Base-by-base conservation (phyloP, 2,888 invertebrate species). In the Caenorhabditis sp. region DNA sequence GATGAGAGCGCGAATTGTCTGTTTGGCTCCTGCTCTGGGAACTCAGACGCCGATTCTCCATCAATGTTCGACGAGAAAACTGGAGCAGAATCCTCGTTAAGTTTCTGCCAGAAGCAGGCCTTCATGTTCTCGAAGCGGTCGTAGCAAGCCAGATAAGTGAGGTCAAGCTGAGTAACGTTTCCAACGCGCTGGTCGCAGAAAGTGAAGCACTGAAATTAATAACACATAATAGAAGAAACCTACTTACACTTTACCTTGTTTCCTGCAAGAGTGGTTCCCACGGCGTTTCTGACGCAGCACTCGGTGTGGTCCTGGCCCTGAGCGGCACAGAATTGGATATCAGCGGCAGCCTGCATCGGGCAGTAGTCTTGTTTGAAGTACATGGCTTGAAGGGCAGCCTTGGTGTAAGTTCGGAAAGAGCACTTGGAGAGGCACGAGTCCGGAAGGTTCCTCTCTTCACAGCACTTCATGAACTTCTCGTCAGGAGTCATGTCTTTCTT, bases 331-430 rank as follows among this genome's bases (percentile, higher is more conserved):
- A 78, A 87, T 35, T 88, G 88, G 63, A 87, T 85, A 52, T 88
- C 87, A 30, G 87, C 83, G 11, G 87, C 87, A 6, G 87, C 87
- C 68, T 87, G 87, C 86, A 87, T 85, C 46, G 87, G 87, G 56
- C 87, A 87, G 37, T 78, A 46, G 76, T 87, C 88, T 26, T 81
- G 81, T 46, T 88, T 87, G 85, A 87, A 87, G 80, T 88, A 87
- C 87, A 87, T 87, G 55, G 86, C 83, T 75, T 87, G 87, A 39
- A 87, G 84, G 22, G 85, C 81, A 20, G 84, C 76, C 15, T 86
- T 81, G 39, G 85, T 87, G 71, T 86, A 88, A 8, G 85, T 82
- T 5, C 78, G 66, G 83, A 84, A 88, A 7, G 77, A 76, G 80
- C 88, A 88, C 55, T 88, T 89, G 66, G 56, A 66, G 2, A 88